A percentile compares a stretch with the other conserved stretches of the same genome.
These are phyloP conservation scores for Cataglyphis livida DNA, from an alignment of 2,888 invertebrate genomes.

Conservation along the genomic window DNA sequence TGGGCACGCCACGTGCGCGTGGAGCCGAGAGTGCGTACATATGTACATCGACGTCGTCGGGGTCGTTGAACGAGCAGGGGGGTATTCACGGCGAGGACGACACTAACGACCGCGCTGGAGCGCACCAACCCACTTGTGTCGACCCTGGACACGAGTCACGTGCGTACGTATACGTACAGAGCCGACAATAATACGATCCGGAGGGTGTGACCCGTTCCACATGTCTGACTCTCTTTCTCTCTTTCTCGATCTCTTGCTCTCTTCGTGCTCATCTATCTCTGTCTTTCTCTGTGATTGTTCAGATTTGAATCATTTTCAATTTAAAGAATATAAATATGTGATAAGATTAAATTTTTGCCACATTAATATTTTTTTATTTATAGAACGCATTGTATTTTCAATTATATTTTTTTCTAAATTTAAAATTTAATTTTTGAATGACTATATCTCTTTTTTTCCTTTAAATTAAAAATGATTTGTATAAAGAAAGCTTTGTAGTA, in stretches of 20 bases:
- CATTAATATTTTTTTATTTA: neutral
- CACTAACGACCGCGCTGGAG: constrained; percentile 68
- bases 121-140: constrained; percentile 75
- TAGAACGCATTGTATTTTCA: too few species aligned
- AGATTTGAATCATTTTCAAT: neutral
- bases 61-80: constrained; percentile 83
- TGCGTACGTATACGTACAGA: constrained; percentile 74
- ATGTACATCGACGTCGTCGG: constrained; percentile 69
- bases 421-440: too few species aligned
- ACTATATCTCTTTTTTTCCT: too few species aligned
- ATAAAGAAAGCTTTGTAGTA: neutral
- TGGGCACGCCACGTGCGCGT: constrained; percentile 67
- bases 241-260: neutral
- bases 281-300: neutral
- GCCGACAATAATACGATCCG: constrained; percentile 73
- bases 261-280: neutral
- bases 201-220: constrained; percentile 76
- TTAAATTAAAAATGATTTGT: neutral
- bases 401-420: neutral
- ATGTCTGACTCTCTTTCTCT: constrained; percentile 68
- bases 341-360: neutral
- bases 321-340: neutral
- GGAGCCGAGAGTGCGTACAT: constrained; percentile 59
- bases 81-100: constrained; percentile 75
- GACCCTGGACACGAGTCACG: constrained; percentile 76